Evolutionary conservation across 2,888 invertebrate genomes (phyloP).

Genomic region (Ametastegia equiseti): DNA sequence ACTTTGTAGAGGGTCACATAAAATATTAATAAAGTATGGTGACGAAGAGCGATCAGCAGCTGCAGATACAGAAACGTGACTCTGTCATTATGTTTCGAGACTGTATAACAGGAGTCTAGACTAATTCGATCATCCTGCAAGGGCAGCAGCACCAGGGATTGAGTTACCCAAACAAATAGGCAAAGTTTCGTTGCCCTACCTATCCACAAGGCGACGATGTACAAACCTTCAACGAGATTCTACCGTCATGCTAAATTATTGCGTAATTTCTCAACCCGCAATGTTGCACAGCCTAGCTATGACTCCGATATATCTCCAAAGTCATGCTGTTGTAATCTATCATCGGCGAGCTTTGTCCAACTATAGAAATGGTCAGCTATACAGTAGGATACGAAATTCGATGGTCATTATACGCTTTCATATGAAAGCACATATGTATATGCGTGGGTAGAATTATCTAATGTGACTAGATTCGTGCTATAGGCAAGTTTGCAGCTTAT

Average conservation of each 20-base stretch:
- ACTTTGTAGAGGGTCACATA: neutral
- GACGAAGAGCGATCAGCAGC: neutral
- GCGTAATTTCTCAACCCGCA: neutral
- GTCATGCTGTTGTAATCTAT: slow-evolving; percentile 3
- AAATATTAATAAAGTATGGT: neutral
- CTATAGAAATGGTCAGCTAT: neutral
- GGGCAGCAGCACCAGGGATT: neutral
- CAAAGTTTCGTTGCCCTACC: neutral
- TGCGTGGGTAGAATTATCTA: neutral
- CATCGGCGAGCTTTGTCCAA: neutral
- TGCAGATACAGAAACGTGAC: neutral
- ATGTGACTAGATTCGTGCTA: neutral
- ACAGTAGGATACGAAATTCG: neutral
- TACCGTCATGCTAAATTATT: slow-evolving; percentile 15
- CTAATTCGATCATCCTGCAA: neutral
- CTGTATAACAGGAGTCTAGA: neutral
- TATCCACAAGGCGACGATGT: neutral
- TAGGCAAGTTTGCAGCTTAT: neutral
- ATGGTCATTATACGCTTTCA: neutral
- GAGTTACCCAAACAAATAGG: slow-evolving; percentile 5
- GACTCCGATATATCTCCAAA: neutral
- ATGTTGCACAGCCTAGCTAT: too few relatives aligned
- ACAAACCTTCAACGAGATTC: slow-evolving; percentile 19
- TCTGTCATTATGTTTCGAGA: neutral
- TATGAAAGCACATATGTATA: neutral